Evolutionary conservation across 2,888 invertebrate genomes (phyloP), one percentile per base, ranked within the genome.

Genomic region (Ormia ochracea): DNA sequence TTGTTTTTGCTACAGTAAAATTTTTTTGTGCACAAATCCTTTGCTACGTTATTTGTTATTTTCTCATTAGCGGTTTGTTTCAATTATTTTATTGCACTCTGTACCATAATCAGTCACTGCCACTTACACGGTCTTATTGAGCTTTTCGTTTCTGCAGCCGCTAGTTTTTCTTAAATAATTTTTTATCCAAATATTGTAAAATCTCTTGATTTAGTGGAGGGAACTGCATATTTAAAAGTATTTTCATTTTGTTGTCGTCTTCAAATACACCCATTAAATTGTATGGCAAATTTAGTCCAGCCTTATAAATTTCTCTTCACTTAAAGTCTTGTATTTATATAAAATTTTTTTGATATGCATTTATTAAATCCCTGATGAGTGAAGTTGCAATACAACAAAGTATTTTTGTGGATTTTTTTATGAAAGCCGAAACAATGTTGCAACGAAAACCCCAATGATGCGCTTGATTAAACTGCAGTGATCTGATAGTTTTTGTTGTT

Each of bases 381-480:
- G 14, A 28, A 36, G 19, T 28, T 59, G 50, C 48, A 36, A 9
- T 12, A 54, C 66, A 61, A 41, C 43, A 74, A 65, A 48, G 56
- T 56, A 74, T 45, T 65, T 63, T 56, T 28, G 38, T 58, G 56
- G 45, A 36, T 63, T 73, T 23, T n/a, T 45, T 73, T 50, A 41
- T 6, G 45, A 36, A 21, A 56, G 36, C 54, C 43, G 33, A 26
- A 74, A 50, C 56, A 65, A 74, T 74, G 69, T 74, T 74, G 74
- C 74, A 68, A 48, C 28, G n/a, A 70, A 70, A 54, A 59, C 9
- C 17, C 21, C 14, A 61, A 72, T 72, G 76, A 68, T 76, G 72
- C 48, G 80, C 70, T 72, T 80, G 80, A 80, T 80, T 80, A 72
- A 68, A 80, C 76, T 76, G 72, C 72, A 76, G 68, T 63, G 56